phyloP scores from a whole-genome alignment of 2,888 invertebrate genomes.

The Clepsis dumicolana region DNA sequence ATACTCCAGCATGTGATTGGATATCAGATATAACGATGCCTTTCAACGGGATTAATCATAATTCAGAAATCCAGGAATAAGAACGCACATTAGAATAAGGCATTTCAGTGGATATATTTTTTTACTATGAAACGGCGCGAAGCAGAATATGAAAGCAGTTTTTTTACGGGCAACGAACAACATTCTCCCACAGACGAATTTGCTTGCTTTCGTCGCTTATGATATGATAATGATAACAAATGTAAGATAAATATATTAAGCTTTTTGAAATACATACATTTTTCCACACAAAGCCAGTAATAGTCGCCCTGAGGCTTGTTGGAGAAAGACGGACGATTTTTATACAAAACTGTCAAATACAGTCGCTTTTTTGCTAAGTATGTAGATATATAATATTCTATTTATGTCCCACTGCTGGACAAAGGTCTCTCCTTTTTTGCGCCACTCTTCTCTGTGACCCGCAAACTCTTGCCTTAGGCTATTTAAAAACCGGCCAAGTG shows the following conservation, averaged over 20 bases:
- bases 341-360: too few relatives aligned
- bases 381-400: too few relatives aligned
- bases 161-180: not conserved
- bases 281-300: too few relatives aligned
- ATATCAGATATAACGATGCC: slow-evolving; percentile 24
- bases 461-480: too few relatives aligned
- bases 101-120: slow-evolving; percentile 18
- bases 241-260: not conserved
- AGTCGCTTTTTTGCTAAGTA: too few relatives aligned
- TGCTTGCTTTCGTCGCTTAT: not conserved
- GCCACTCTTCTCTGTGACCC: too few relatives aligned
- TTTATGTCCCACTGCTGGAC: too few relatives aligned
- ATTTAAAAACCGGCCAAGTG: too few relatives aligned
- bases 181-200: not conserved
- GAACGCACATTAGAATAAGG: slow-evolving; percentile 5
- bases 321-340: too few relatives aligned
- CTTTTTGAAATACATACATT: too few relatives aligned
- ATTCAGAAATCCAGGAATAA: not conserved
- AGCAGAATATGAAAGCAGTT: slow-evolving; percentile 9
- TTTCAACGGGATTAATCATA: not conserved
- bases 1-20: slow-evolving; percentile 42
- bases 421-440: too few relatives aligned
- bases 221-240: not conserved
- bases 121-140: slow-evolving; percentile 13
- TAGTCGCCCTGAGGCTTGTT: too few relatives aligned